These are phyloP conservation scores for Drosophila suzukii DNA, from an alignment of 1,140 invertebrate species.

Conservation along the genomic window DNA sequence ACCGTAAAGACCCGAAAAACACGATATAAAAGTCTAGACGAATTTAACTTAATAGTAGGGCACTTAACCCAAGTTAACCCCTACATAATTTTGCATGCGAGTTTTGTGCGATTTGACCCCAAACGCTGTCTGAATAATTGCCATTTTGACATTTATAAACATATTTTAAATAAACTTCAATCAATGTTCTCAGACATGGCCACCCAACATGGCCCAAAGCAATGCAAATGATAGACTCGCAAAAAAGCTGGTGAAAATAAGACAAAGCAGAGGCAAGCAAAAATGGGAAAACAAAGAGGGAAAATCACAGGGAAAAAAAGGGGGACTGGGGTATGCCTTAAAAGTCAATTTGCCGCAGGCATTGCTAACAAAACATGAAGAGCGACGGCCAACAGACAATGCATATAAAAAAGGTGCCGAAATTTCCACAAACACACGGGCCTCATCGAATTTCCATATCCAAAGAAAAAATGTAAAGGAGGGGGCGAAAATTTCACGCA, in stretches of 20 bases:
- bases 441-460: constrained; percentile 57
- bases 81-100: neutral
- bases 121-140: constrained; percentile 63
- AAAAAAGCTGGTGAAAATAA: constrained; percentile 22
- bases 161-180: constrained; percentile 81
- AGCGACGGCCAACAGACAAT: constrained; percentile 61
- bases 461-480: constrained; percentile 15
- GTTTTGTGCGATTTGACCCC: constrained; percentile 12
- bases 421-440: constrained; percentile 60
- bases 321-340: constrained; percentile 50
- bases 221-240: constrained; percentile 62
- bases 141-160: constrained; percentile 78
- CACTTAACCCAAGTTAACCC: constrained; percentile 47
- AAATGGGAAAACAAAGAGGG: constrained; percentile 37
- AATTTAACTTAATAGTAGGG: constrained; percentile 55
- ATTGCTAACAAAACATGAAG: constrained; percentile 76
- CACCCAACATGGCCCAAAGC: constrained; percentile 36
- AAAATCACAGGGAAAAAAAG: constrained; percentile 24
- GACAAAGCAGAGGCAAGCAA: constrained; percentile 21
- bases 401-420: constrained; percentile 70
- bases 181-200: constrained; percentile 65
- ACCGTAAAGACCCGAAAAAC: constrained; percentile 4
- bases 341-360: constrained; percentile 80
- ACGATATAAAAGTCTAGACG: constrained; percentile 54
- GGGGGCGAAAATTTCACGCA: constrained; percentile 68